Evolutionary conservation across 1,140 invertebrate genomes (phyloP).

Genomic region (Diorhabda carinulata): DNA sequence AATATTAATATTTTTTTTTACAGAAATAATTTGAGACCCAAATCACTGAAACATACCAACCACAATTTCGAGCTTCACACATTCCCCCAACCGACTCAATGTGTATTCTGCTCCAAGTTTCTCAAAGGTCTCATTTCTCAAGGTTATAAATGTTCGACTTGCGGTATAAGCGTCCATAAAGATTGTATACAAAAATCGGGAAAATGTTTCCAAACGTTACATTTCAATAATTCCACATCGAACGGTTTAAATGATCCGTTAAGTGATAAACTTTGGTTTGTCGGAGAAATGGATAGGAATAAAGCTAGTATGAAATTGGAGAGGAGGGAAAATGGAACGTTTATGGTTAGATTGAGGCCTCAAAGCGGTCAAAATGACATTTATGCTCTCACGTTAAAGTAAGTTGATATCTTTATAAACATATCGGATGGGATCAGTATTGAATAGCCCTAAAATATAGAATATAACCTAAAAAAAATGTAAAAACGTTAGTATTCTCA

Average conservation of each 20-base stretch:
- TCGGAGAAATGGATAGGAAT: constrained; percentile 84
- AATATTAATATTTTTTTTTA: constrained; percentile 17
- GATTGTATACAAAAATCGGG: constrained; percentile 58
- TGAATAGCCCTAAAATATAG: too few species aligned
- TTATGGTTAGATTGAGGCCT: constrained; percentile 79
- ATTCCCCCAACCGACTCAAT: constrained; percentile 76
- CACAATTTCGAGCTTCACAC: constrained; percentile 86
- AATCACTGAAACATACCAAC: constrained; percentile 70
- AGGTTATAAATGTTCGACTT: constrained; percentile 75
- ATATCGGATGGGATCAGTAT: background rate
- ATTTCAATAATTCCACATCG: background rate
- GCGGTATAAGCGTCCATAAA: constrained; percentile 70
- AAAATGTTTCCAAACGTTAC: constrained; percentile 19
- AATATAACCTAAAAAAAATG: too few species aligned
- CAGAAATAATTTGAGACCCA: constrained; percentile 85
- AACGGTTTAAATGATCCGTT: constrained; percentile 29
- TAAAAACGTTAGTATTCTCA: too few species aligned
- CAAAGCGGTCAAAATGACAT: constrained; percentile 53
- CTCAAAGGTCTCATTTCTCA: constrained; percentile 81
- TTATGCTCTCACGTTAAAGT: constrained; percentile 89
- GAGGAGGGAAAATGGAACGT: constrained; percentile 79
- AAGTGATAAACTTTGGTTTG: constrained; percentile 57
- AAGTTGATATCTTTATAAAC: constrained; percentile 45
- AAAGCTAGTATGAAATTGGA: constrained; percentile 74
- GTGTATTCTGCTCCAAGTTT: constrained; percentile 81